Evolutionary conservation across 2,113 vertebrate genomes (phyloP).

Genomic region (Oncorhynchus nerka): DNA sequence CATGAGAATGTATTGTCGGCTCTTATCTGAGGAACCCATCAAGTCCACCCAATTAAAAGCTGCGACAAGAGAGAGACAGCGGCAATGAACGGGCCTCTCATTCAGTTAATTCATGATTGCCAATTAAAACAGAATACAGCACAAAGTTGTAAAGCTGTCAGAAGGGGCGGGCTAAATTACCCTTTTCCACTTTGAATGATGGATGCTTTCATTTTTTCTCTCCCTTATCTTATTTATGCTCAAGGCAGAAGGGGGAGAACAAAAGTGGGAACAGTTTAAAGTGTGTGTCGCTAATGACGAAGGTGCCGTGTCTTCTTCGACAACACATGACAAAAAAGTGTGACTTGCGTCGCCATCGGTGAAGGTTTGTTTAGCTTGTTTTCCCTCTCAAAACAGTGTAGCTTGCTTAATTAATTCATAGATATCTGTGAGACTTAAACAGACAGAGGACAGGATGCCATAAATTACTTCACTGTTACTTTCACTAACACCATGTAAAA

Average conservation of each 20-base stretch:
- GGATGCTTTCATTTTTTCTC: conserved; percentile 67
- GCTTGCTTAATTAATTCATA: conserved; percentile 41
- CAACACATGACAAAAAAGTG: neutral
- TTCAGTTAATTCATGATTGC: conserved; percentile 80
- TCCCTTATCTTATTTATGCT: conserved; percentile 74
- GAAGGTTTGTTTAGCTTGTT: conserved; percentile 38
- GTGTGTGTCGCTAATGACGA: conserved; percentile 6
- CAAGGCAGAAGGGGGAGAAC: conserved; percentile 15
- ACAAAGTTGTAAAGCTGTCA: conserved; percentile 76
- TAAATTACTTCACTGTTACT: neutral
- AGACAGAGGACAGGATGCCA: neutral
- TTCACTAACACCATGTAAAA: neutral
- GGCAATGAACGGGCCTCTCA: conserved; percentile 63
- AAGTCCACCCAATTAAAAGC: conserved; percentile 79
- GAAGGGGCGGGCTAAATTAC: conserved; percentile 72
- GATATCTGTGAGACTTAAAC: neutral
- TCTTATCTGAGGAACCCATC: conserved; percentile 77
- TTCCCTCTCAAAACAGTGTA: neutral
- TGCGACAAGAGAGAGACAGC: conserved; percentile 63
- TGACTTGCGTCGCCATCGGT: conserved; percentile 35
- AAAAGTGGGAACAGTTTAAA: conserved; percentile 39
- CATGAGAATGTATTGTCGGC: conserved; percentile 74
- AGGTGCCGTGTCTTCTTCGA: neutral
- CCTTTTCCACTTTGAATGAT: conserved; percentile 76
- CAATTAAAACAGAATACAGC: conserved; percentile 78